Evolutionary conservation across 2,797 vertebrate species (phyloP), one percentile per base, ranked within the genome.

Genomic region (Acanthis flammea): DNA sequence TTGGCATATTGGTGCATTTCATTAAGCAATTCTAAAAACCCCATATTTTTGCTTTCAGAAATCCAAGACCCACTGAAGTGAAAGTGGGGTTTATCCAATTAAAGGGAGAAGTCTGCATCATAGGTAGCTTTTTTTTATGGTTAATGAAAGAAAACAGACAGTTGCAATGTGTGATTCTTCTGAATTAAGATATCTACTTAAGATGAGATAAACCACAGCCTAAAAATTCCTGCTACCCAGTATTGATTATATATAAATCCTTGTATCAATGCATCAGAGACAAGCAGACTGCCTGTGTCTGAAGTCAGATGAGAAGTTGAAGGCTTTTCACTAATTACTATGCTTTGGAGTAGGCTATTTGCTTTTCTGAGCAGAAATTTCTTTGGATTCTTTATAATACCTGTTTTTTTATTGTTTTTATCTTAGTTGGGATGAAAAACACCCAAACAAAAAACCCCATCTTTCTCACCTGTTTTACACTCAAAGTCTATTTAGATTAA

Each of bases 241-340:
- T 88, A 92, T 93, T 86, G 80, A 84, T 81, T 94, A 65, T 63
- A 45, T 70, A 70, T 58, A 83, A 92, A 88, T 62, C 47, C 65
- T 86, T 21, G 1, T 79, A 55, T 93, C 79, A 63, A 41, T 86
- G 60, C 25, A 55, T 74, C 73, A 86, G 76, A 80, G 21, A 55
- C 24, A 54, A 41, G 31, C 50, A 68, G 37, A 61, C 66, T 78
- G 22, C 28, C 58, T 79, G 4, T 44, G 37, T 63, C 61, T 84
- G 68, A 92, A 89, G 12, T 58, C 21, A 81, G 31, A 47, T 60
- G 12, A 68, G 55, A 87, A 87, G 19, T 11, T 77, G 50, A 80
- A 88, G 19, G 9, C 4, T 72, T 88, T 94, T 72, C n/a, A 70
- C 14, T 93, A 78, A 81, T 88, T 92, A n/a, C 35, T 31, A 6